Conservation (phyloP, 2,113 vertebrate genomes). For the Semnopithecus entellus region DNA sequence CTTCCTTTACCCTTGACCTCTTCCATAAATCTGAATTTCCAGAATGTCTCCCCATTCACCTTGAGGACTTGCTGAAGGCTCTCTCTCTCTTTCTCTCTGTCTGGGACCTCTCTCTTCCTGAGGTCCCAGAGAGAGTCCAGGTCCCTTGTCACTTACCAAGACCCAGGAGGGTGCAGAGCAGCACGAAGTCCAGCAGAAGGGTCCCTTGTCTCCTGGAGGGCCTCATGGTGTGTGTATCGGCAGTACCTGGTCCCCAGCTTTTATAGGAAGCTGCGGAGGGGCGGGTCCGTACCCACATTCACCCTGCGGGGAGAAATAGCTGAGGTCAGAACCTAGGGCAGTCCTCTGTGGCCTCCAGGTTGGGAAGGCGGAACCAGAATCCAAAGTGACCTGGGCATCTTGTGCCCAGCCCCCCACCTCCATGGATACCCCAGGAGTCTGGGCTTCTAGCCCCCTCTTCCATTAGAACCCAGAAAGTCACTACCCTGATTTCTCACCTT, state of each 20-base stretch:
- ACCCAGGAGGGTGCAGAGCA: slow-evolving; percentile 57
- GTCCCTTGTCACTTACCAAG: slow-evolving; percentile 59
- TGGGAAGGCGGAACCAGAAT: background rate
- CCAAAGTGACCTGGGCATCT: background rate
- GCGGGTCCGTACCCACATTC: slow-evolving; percentile 62
- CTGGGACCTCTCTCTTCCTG: background rate
- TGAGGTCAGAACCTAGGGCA: slow-evolving; percentile 60
- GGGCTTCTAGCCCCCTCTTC: background rate
- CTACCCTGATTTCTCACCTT: background rate
- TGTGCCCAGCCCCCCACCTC: background rate
- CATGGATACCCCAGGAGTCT: background rate
- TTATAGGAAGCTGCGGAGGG: slow-evolving; percentile 66
- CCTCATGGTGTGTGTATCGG: slow-evolving; percentile 56
- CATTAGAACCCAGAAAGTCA: background rate
- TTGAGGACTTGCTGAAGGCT: background rate
- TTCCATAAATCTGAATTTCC: background rate
- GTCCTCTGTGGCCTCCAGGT: background rate
- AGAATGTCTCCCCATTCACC: background rate
- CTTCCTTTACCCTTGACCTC: background rate
- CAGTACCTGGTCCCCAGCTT: background rate
- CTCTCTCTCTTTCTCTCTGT: background rate
- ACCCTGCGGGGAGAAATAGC: slow-evolving; percentile 56
- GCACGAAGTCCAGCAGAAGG: slow-evolving; percentile 26
- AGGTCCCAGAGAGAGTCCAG: background rate
- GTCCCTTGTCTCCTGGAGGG: background rate